phyloP scores from a whole-genome alignment of 2,113 vertebrate species.

The Emydura subglobosa region DNA sequence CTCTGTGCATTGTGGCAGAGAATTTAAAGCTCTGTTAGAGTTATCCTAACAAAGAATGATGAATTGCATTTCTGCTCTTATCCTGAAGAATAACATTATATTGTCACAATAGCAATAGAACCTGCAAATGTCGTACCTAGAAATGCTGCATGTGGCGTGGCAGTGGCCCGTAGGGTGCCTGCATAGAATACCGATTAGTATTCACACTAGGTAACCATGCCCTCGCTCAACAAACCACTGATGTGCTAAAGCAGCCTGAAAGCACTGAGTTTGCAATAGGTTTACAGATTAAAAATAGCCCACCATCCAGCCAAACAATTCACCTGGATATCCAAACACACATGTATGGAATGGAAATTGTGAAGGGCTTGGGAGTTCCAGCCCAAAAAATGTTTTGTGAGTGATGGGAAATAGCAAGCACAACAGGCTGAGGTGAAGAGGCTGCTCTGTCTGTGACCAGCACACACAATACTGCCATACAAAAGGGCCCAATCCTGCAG shows the following conservation, averaged over 20 bases:
- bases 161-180: fast-evolving
- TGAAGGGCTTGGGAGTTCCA: background rate
- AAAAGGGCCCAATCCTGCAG: background rate
- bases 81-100: background rate
- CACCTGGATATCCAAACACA: background rate
- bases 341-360: background rate
- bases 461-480: background rate
- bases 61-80: background rate
- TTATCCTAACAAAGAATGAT: background rate
- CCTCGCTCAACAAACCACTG: fast-evolving
- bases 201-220: fast-evolving
- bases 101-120: fast-evolving
- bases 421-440: background rate
- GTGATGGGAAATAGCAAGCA: background rate
- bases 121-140: fast-evolving
- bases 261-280: background rate
- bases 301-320: background rate
- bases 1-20: background rate
- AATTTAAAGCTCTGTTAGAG: background rate
- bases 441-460: background rate
- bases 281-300: fast-evolving
- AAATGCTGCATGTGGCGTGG: background rate
- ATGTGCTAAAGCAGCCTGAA: background rate
- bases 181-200: fast-evolving
- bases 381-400: background rate